These are phyloP conservation scores for Lutraria rhynchaena DNA, from an alignment of 1,140 invertebrate genomes.

Conservation along the genomic window DNA sequence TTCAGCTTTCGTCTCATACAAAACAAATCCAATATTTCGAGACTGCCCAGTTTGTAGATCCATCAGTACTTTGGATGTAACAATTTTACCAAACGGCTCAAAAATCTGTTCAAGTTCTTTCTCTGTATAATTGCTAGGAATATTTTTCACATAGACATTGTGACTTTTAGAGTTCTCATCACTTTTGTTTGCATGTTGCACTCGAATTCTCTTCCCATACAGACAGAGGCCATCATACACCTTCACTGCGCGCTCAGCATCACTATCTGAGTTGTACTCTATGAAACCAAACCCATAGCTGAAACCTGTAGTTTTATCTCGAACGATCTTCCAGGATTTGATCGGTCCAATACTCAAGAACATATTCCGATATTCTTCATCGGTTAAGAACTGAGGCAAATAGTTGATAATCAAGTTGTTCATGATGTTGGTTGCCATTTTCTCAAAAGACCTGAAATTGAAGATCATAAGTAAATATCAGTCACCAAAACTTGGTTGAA, in stretches of 20 bases:
- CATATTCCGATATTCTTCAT: slow-evolving; percentile 93
- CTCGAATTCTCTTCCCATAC: slow-evolving; percentile 92
- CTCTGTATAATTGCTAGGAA: slow-evolving; percentile 87
- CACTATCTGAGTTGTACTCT: slow-evolving; percentile 92
- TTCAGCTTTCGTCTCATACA: slow-evolving; percentile 84
- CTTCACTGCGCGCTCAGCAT: slow-evolving; percentile 92
- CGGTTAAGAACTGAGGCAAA: slow-evolving; percentile 94
- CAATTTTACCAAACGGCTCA: slow-evolving; percentile 92
- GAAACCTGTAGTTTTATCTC: slow-evolving; percentile 89
- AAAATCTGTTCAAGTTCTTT: slow-evolving; percentile 92
- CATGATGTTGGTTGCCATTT: slow-evolving; percentile 52
- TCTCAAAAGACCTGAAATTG: too few species aligned
- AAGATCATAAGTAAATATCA: too few species aligned
- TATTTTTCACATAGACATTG: slow-evolving; percentile 95
- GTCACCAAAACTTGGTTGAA: too few species aligned
- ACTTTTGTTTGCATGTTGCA: slow-evolving; percentile 94
- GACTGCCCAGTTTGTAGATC: slow-evolving; percentile 93
- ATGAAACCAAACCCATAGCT: slow-evolving; percentile 98
- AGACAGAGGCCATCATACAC: slow-evolving; percentile 93
- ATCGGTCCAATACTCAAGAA: slow-evolving; percentile 89
- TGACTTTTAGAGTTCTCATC: slow-evolving; percentile 96
- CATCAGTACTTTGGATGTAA: slow-evolving; percentile 93
- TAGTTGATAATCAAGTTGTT: slow-evolving; percentile 97
- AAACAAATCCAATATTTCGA: slow-evolving; percentile 93
- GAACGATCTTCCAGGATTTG: slow-evolving; percentile 94